These are phyloP conservation scores for Drosophila falleni DNA, from an alignment of 2,888 invertebrate genomes.

Conservation along the genomic window DNA sequence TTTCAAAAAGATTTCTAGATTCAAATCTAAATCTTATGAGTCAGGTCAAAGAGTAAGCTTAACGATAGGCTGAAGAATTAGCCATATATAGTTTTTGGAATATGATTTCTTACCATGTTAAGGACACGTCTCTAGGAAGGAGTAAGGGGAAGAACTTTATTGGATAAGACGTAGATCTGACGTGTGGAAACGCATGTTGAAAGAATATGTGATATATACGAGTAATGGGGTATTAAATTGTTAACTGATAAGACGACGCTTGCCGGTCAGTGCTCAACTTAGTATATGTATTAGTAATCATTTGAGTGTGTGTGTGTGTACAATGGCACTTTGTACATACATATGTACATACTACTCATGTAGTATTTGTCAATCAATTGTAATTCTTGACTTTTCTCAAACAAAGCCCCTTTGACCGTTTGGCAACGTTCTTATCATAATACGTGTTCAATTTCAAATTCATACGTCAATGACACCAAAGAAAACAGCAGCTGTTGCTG, in stretches of 20 bases:
- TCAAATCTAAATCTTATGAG: neutral
- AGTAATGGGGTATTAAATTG: constrained; percentile 5
- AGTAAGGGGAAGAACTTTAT: neutral
- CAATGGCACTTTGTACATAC: neutral
- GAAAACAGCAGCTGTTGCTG: constrained; percentile 11
- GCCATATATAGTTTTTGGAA: neutral
- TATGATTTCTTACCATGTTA: neutral
- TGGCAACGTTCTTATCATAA: constrained; percentile 46
- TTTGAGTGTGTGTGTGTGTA: neutral
- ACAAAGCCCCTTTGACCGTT: constrained; percentile 46
- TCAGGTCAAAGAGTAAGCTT: neutral
- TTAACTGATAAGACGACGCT: constrained; percentile 26
- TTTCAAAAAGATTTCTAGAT: neutral
- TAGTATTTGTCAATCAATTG: constrained; percentile 49
- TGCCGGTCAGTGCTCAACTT: constrained; percentile 17
- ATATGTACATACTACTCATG: neutral
- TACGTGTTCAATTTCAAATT: constrained; percentile 43
- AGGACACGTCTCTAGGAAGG: neutral
- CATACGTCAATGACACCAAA: constrained; percentile 23
- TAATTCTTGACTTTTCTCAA: constrained; percentile 21
- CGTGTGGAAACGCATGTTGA: constrained; percentile 11
- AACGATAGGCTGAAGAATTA: neutral
- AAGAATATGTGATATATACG: constrained; percentile 12
- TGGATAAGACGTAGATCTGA: constrained; percentile 5
- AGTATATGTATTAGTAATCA: constrained; percentile 7